Conservation (phyloP, 92 coral and sea anemone genomes). For the Porites cylindrica region DNA sequence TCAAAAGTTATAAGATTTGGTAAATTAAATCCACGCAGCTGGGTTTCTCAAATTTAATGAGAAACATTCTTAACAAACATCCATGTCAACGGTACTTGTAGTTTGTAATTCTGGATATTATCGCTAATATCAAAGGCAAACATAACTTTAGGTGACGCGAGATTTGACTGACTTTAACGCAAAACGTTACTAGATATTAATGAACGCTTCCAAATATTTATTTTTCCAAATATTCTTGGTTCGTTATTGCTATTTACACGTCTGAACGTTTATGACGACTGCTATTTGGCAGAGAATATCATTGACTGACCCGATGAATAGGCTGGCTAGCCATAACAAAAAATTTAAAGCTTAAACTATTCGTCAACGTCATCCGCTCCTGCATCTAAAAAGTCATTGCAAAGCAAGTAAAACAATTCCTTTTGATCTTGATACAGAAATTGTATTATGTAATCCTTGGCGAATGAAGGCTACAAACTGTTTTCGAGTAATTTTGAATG, state of each 20-base stretch:
- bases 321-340: background rate
- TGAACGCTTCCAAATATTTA: background rate
- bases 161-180: background rate
- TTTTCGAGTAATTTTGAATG: too few species aligned
- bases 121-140: background rate
- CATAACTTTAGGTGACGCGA: background rate
- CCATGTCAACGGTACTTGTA: background rate
- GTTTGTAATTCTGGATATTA: background rate
- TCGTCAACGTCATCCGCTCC: background rate
- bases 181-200: background rate
- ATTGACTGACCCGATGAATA: background rate
- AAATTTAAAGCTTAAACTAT: too few species aligned
- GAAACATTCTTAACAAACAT: too few species aligned
- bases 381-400: background rate
- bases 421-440: background rate
- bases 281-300: background rate
- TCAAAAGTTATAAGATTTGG: conserved; percentile 6
- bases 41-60: background rate
- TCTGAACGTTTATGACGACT: background rate
- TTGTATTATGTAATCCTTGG: background rate
- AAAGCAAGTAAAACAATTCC: background rate
- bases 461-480: background rate
- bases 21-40: conserved; percentile 30
- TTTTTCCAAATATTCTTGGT: background rate
- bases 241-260: background rate